Evolutionary conservation across 1,140 invertebrate genomes (phyloP).

Genomic region (Euwallacea fornicatus): DNA sequence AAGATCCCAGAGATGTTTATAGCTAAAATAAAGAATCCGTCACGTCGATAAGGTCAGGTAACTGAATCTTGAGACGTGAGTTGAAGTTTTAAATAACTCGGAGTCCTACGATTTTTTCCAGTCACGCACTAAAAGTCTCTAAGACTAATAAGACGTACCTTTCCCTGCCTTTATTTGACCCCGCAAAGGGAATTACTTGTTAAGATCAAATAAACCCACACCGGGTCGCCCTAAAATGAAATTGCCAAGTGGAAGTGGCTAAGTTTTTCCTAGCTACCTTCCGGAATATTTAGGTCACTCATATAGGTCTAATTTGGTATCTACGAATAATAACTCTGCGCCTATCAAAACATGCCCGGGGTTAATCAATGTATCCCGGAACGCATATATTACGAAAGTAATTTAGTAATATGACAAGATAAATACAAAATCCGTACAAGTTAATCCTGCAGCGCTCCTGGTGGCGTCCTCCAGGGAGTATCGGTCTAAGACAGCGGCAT

Average conservation of each 20-base stretch:
- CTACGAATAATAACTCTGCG: constrained; percentile 1
- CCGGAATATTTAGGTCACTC: constrained; percentile 3
- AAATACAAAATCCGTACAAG: constrained; percentile 50
- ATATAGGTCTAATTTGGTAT: neutral
- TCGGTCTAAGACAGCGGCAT: constrained; percentile 47
- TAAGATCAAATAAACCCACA: constrained; percentile 29
- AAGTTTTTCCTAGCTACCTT: neutral
- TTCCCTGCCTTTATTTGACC: constrained; percentile 29
- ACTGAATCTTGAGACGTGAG: constrained; percentile 35
- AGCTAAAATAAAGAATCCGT: constrained; percentile 4
- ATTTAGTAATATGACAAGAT: constrained; percentile 53
- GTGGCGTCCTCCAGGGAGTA: constrained; percentile 42
- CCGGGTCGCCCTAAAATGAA: constrained; percentile 14
- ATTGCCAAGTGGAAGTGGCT: constrained; percentile 5
- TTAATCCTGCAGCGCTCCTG: constrained; percentile 45
- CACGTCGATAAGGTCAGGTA: constrained; percentile 23
- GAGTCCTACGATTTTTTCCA: constrained; percentile 17
- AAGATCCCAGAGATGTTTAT: too few species aligned
- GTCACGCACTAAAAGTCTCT: constrained; percentile 36
- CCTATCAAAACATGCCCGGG: constrained; percentile 7
- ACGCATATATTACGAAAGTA: constrained; percentile 42
- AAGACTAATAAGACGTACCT: constrained; percentile 37
- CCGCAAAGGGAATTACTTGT: constrained; percentile 26
- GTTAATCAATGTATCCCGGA: constrained; percentile 21
- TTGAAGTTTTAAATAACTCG: constrained; percentile 16